Conservation (phyloP, 2,797 vertebrate genomes). For the Sebastes vulpes region DNA sequence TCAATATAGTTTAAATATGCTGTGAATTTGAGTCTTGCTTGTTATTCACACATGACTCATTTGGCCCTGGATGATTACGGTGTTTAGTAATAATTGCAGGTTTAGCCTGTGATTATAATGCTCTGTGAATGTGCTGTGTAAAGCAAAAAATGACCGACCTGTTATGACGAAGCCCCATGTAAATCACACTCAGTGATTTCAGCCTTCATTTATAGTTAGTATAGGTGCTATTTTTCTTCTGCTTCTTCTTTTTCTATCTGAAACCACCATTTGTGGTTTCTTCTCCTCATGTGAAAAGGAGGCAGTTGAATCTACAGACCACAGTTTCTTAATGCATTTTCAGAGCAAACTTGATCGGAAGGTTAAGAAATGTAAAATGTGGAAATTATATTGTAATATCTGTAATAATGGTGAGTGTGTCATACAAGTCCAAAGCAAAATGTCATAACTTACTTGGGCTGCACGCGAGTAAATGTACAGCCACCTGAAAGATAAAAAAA, state of each 20-base stretch:
- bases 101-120: conserved; percentile 36
- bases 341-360: not conserved
- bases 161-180: conserved; percentile 10
- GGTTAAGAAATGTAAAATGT: not conserved
- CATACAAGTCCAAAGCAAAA: not conserved
- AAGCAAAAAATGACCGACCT: conserved; percentile 25
- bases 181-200: conserved; percentile 52
- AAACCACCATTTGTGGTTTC: conserved; percentile 44
- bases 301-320: conserved; percentile 12
- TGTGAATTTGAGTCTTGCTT: conserved; percentile 16
- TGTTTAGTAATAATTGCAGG: conserved; percentile 53
- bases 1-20: not conserved
- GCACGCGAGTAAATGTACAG: not conserved
- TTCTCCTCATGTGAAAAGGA: not conserved
- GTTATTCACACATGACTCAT: conserved; percentile 28
- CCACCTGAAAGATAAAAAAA: not conserved
- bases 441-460: not conserved
- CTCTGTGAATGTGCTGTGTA: conserved; percentile 15
- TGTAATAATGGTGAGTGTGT: not conserved
- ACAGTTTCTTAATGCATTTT: not conserved
- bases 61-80: conserved; percentile 44
- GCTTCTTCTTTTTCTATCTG: conserved; percentile 32
- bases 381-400: not conserved
- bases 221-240: conserved; percentile 17
- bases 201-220: conserved; percentile 44